Evolutionary conservation across 2,888 invertebrate species (phyloP).

Genomic region (Eilema caniola): DNA sequence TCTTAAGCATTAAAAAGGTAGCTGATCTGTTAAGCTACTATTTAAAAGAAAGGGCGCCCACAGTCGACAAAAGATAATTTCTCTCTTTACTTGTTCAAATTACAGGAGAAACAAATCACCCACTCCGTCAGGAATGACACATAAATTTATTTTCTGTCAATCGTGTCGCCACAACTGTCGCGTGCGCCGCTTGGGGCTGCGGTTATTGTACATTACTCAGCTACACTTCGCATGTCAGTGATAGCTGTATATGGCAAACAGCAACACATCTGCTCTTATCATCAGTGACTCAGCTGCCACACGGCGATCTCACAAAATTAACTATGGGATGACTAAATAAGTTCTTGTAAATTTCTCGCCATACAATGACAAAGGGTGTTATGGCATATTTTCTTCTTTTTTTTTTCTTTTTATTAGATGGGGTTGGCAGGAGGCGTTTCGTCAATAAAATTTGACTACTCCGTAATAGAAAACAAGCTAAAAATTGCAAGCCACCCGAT

Average conservation of each 20-base stretch:
- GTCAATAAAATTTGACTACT: too few species aligned
- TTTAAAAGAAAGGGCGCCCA: neutral
- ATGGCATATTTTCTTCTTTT: neutral
- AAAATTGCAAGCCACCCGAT: too few species aligned
- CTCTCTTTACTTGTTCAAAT: neutral
- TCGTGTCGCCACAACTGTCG: conserved; percentile 22
- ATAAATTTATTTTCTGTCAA: conserved; percentile 45
- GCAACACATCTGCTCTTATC: conserved; percentile 40
- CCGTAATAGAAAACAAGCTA: too few species aligned
- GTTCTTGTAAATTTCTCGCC: neutral
- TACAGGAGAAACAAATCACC: neutral
- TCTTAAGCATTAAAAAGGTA: too few species aligned
- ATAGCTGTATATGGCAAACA: conserved; percentile 39
- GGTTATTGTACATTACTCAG: conserved; percentile 35
- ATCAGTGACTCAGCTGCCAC: conserved; percentile 39
- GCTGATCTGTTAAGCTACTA: too few species aligned
- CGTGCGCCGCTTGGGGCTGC: conserved; percentile 30
- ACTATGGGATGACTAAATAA: conserved; percentile 27
- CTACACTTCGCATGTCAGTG: conserved; percentile 28
- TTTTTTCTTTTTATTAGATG: too few species aligned
- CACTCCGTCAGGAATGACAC: neutral
- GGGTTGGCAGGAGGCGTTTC: too few species aligned
- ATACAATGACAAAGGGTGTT: neutral
- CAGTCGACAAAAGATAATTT: neutral
- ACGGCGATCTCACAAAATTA: conserved; percentile 22